phyloP scores from a whole-genome alignment of 53 echinoderm and acorn worm genomes.

The Patiria pectinifera region DNA sequence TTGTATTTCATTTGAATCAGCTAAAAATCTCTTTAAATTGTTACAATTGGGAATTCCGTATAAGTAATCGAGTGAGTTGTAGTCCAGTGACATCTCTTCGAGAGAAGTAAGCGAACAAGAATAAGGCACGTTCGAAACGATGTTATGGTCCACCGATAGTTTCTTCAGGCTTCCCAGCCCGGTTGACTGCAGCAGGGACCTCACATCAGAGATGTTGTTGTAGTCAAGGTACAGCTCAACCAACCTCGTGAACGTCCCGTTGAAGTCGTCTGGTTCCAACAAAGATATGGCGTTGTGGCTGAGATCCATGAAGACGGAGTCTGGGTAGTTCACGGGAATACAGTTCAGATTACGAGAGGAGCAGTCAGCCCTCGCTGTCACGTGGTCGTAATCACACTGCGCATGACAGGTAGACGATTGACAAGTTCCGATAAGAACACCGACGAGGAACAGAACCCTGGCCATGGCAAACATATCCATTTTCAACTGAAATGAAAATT shows the following conservation, averaged over 20 bases:
- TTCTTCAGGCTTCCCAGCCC: constrained; percentile 2
- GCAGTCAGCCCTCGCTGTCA: constrained; percentile 36
- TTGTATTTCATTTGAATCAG: background rate
- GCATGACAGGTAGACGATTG: constrained; percentile 38
- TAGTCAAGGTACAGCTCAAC: constrained; percentile 20
- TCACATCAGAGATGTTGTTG: constrained; percentile 30
- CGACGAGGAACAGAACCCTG: background rate
- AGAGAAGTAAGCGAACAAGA: constrained; percentile 17
- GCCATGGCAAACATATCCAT: background rate
- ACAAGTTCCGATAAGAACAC: background rate
- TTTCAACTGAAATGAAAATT: too few species aligned
- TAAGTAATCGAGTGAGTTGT: background rate
- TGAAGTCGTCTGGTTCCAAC: constrained; percentile 38
- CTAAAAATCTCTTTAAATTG: background rate
- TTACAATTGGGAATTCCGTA: background rate
- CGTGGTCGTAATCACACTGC: constrained; percentile 20
- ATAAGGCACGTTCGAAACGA: background rate
- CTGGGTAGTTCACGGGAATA: constrained; percentile 46
- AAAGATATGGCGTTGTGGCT: constrained; percentile 21
- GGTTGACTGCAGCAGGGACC: constrained; percentile 1
- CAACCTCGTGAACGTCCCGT: constrained; percentile 3
- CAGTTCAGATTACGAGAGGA: constrained; percentile 47
- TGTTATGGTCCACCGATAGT: constrained; percentile 3
- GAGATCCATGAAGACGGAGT: constrained; percentile 43
- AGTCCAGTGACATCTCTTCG: background rate